A percentile compares a stretch with the other conserved stretches of the same genome.
Conservation (phyloP, 1,140 invertebrate genomes). For the Lepidostoma basale region DNA sequence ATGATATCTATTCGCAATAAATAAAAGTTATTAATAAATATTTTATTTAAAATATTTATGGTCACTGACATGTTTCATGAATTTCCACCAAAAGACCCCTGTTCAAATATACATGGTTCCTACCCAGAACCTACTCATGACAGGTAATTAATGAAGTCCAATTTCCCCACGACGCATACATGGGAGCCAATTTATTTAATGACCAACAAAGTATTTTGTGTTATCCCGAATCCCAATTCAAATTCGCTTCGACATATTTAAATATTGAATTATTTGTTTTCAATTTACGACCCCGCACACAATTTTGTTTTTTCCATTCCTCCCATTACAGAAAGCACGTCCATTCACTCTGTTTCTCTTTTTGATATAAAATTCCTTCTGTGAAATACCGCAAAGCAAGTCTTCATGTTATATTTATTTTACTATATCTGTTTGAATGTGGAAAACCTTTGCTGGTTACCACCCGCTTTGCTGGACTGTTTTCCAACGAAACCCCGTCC, state of each 20-base stretch:
- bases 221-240: neutral
- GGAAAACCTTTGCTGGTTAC: slow-evolving; percentile 29
- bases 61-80: too few species aligned
- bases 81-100: too few species aligned
- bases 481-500: neutral
- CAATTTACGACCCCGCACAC: slow-evolving; percentile 3
- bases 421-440: slow-evolving; percentile 28
- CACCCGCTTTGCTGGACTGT: neutral
- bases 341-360: slow-evolving; percentile 43
- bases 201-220: too few species aligned
- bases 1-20: too few species aligned
- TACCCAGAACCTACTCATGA: too few species aligned
- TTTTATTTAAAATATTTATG: too few species aligned
- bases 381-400: slow-evolving; percentile 44
- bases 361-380: slow-evolving; percentile 47
- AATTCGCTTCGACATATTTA: neutral
- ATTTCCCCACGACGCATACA: too few species aligned
- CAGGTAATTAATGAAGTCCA: too few species aligned
- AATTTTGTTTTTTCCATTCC: slow-evolving; percentile 14
- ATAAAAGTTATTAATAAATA: too few species aligned
- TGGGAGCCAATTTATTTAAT: too few species aligned
- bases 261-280: slow-evolving; percentile 23
- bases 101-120: too few species aligned
- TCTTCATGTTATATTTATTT: slow-evolving; percentile 43
- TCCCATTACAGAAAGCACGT: slow-evolving; percentile 33